Percentiles rank a stretch among this genome's conserved stretches.
Evolutionary conservation across 2,888 invertebrate genomes (phyloP).

Genomic region (Phalera bucephala): DNA sequence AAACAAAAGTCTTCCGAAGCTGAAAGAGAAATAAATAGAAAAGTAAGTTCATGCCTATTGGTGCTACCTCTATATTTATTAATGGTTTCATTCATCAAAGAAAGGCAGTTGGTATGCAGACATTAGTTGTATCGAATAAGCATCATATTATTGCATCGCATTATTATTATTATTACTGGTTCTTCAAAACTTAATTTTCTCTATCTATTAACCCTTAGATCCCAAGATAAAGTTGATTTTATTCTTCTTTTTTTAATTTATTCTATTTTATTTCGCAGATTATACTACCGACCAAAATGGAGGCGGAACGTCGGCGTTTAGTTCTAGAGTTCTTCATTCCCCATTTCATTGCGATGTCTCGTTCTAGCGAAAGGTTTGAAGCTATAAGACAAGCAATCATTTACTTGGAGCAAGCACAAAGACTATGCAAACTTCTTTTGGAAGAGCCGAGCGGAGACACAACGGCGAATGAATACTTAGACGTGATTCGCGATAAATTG

Average conservation of each 20-base stretch:
- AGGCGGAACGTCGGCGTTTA: constrained; percentile 82
- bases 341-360: constrained; percentile 88
- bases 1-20: constrained; percentile 51
- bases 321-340: constrained; percentile 88
- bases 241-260: no score
- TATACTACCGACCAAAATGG: constrained; percentile 73
- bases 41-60: no score
- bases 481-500: constrained; percentile 79
- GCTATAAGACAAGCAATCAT: constrained; percentile 84
- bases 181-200: no score
- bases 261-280: constrained; percentile 64
- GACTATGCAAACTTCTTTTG: constrained; percentile 84
- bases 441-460: constrained; percentile 81
- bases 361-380: constrained; percentile 84
- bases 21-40: constrained; percentile 78
- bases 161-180: no score
- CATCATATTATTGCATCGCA: no score
- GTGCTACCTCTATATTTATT: no score
- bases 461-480: constrained; percentile 79
- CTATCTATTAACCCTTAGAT: no score
- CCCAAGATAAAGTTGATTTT: no score
- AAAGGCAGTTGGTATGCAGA: no score
- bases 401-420: constrained; percentile 87
- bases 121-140: no score
- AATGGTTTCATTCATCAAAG: no score